Evolutionary conservation across 2,113 vertebrate species (phyloP).

Genomic region (Pavo muticus): DNA sequence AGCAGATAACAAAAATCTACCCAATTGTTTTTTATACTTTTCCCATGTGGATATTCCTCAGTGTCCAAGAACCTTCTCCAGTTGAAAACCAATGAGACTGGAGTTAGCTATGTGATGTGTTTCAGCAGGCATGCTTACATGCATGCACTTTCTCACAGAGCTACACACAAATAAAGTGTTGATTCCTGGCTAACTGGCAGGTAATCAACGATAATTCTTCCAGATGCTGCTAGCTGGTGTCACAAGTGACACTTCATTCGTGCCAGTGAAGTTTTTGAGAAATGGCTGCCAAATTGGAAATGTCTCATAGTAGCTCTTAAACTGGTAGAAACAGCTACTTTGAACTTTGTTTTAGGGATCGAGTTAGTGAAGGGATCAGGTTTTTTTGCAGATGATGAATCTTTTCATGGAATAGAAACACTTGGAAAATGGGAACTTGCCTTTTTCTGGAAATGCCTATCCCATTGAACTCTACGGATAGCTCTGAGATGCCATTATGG

Average conservation of each 20-base stretch:
- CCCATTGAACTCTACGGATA: neutral
- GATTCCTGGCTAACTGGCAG: neutral
- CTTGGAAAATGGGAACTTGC: neutral
- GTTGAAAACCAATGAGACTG: neutral
- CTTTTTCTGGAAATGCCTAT: neutral
- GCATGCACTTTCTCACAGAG: neutral
- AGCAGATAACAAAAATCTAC: neutral
- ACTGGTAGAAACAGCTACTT: neutral
- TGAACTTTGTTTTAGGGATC: neutral
- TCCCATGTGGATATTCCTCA: neutral
- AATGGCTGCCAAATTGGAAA: neutral
- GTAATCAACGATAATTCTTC: neutral
- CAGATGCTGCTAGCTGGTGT: neutral
- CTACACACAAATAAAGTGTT: neutral
- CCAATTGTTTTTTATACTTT: neutral
- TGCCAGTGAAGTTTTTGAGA: neutral
- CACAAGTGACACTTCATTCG: neutral
- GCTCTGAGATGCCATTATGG: neutral
- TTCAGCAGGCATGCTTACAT: neutral
- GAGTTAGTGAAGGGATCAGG: neutral
- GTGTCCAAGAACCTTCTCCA: neutral
- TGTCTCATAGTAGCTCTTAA: neutral
- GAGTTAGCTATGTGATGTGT: neutral
- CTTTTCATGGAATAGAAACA: neutral
- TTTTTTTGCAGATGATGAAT: neutral